Percentiles rank a stretch among this genome's conserved stretches.
These are phyloP conservation scores for Galerucella pusilla DNA, from an alignment of 2,888 invertebrate genomes.

Conservation along the genomic window DNA sequence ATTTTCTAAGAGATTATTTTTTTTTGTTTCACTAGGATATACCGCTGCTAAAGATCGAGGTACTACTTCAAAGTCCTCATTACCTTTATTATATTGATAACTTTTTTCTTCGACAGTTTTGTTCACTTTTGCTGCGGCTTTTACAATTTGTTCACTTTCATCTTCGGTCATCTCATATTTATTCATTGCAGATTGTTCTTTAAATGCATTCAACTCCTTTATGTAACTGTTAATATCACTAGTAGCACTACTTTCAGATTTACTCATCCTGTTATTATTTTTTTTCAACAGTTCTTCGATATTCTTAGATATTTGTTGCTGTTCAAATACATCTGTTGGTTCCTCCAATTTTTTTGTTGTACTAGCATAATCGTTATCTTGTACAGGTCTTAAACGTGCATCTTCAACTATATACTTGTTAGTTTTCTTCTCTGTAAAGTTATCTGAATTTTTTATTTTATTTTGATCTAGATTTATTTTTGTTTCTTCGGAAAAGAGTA, in stretches of 20 bases:
- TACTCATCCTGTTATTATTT: not conserved
- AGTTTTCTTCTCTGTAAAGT: not conserved
- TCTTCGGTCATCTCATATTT: not conserved
- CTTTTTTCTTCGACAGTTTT: not conserved
- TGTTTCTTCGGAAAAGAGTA: not conserved
- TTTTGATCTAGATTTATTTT: not conserved
- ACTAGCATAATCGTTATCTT: not conserved
- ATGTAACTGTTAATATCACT: conserved; percentile 27
- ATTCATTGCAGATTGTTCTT: conserved; percentile 32
- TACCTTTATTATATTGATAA: not conserved
- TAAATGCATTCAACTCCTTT: conserved; percentile 27
- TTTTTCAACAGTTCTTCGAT: not conserved
- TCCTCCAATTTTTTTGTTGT: not conserved
- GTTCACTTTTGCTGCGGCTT: not conserved
- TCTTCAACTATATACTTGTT: not conserved
- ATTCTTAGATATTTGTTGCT: not conserved
- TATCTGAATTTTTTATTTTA: not conserved
- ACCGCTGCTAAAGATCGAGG: not conserved
- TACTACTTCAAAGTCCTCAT: not conserved
- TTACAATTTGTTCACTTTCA: not conserved
- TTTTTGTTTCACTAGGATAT: not conserved
- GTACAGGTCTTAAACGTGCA: not conserved
- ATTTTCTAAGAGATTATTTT: conserved; percentile 7
- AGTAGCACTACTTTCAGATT: not conserved
- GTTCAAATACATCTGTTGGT: not conserved